Base-by-base conservation (phyloP, 1,140 invertebrate species). In the Drosophila busckii region DNA sequence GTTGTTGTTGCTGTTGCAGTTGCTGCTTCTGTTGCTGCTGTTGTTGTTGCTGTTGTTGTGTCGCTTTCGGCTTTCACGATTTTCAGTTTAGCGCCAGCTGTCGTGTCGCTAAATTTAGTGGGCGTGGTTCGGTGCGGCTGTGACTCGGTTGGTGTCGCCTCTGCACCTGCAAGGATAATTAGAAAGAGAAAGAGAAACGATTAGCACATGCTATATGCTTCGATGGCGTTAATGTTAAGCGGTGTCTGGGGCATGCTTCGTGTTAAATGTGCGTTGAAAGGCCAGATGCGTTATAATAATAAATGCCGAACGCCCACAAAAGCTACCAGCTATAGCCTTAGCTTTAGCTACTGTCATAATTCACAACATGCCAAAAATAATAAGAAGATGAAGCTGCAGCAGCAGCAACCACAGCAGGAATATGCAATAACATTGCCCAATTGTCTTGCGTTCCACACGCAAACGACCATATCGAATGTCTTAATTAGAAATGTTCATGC, bases 391-490 rank as follows among this genome's bases (percentile, higher is more conserved):
- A 19, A 23, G 26, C 10, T 64, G 62, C 53, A 31, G 48, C 41
- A 22, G 60, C 13, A n/a, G n/a, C n/a, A n/a, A n/a, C n/a, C n/a
- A n/a, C n/a, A n/a, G n/a, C n/a, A 5, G 10, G 22, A 17, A 40
- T 19, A 19, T 17, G 19, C 15, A n/a, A n/a, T n/a, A 16, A 34
- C 23, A 25, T 82, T 73, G 64, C 50, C 52, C 63, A 82, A 80
- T 83, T 68, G 66, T 76, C 34, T 84, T 52, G 70, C 70, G 67
- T 71, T 84, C 64, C 59, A 84, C 78, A 83, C 78, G 78, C 78
- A 73, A 78, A 54, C 70, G 41, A 13, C 58, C 76, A 44, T 83
- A 82, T 83, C 76, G 76, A 82, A 84, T 84, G 71, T 84, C 78
- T 80, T 84, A 84, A 84, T 84, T 84, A 84, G 78, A 84, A 83